Conservation (phyloP, 2,888 invertebrate genomes). For the Gandaritis pyraliata region DNA sequence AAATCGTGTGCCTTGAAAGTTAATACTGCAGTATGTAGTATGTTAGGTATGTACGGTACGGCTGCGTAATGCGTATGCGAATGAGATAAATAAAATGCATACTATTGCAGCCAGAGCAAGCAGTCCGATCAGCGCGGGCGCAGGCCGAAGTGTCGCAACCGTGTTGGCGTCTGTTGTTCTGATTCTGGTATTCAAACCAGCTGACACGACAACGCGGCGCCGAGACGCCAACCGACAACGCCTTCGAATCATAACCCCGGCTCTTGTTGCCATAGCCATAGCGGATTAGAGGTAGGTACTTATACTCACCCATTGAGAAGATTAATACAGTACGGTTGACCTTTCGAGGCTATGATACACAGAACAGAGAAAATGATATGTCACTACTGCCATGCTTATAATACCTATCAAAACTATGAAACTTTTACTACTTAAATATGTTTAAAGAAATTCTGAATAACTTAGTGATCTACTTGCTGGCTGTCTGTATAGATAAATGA, state of each 20-base stretch:
- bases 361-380: no score
- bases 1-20: constrained; percentile 19
- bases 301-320: no score
- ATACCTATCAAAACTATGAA: no score
- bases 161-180: constrained; percentile 65
- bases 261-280: constrained; percentile 17
- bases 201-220: constrained; percentile 61
- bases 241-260: constrained; percentile 51
- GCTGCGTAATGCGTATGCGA: constrained; percentile 16
- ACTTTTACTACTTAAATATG: no score
- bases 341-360: no score
- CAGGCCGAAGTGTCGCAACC: constrained; percentile 65
- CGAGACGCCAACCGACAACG: neutral
- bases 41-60: neutral
- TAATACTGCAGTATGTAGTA: neutral
- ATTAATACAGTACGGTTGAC: no score
- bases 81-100: constrained; percentile 42
- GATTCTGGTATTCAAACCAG: constrained; percentile 60
- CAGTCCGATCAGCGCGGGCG: neutral
- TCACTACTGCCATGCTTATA: no score
- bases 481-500: no score
- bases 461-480: no score
- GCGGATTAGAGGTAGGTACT: neutral
- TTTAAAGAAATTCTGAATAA: no score
- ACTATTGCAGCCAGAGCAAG: neutral